Conservation (phyloP, 2,113 vertebrate genomes). For the Stomatorhinus ivindoensis region DNA sequence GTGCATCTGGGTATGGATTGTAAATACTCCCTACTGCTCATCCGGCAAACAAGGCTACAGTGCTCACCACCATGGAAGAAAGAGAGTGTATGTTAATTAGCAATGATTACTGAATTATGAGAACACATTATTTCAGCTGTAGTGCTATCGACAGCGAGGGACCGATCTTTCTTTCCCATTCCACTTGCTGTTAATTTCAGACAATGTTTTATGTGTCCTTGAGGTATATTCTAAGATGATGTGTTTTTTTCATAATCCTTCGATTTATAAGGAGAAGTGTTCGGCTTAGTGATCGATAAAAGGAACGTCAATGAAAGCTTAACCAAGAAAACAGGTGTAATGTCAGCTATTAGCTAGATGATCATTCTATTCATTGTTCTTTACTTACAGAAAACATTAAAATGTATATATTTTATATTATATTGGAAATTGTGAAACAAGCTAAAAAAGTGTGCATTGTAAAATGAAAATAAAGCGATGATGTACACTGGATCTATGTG, state of each 20-base stretch:
- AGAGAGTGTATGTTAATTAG: background rate
- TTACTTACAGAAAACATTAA: background rate
- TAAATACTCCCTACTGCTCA: background rate
- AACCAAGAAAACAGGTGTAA: background rate
- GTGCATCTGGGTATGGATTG: background rate
- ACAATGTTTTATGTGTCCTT: background rate
- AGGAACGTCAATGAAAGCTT: background rate
- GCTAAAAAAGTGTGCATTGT: background rate
- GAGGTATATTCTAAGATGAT: background rate
- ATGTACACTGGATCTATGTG: background rate
- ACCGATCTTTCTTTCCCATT: background rate
- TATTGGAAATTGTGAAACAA: background rate
- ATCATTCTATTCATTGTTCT: background rate
- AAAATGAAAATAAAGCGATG: background rate
- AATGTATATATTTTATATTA: background rate
- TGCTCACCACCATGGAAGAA: background rate
- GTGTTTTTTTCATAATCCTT: background rate
- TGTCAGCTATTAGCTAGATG: background rate
- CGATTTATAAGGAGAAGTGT: background rate
- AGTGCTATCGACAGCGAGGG: background rate
- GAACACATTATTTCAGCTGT: conserved; percentile 3
- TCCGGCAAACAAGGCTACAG: background rate
- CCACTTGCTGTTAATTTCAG: background rate
- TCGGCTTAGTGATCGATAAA: background rate
- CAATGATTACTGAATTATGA: background rate